Evolutionary conservation across 23 tunicate species (phyloP), one percentile per base, ranked within the genome.

Genomic region (Styela clava): DNA sequence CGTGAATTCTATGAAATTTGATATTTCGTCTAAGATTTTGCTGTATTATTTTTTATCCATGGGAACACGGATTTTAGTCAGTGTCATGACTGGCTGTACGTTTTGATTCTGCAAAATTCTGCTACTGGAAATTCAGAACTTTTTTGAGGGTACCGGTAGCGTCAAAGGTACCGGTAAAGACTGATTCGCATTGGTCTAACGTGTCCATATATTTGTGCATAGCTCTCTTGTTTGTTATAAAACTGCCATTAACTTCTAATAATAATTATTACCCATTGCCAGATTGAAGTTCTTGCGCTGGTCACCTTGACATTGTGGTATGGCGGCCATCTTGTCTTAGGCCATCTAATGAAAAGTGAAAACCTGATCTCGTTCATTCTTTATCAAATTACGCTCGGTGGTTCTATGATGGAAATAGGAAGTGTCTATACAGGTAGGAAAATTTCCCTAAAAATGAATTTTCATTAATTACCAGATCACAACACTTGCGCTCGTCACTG

Each of bases 381-480:
- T 24, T 84, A 84, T 36, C 87, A 84, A 34, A 32, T 74, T 34
- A 74, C 69, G 31, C 31, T 84, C 64, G 81, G 81, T 27, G 79
- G 72, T 71, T 61, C 78, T 64, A 35, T 80, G 23, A 35, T n/a
- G 26, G 22, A 24, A 19, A 84, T 84, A n/a, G 87, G 87, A 12
- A 29, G 81, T 16, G 87, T 84, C 9, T 89, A 89, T 35, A 89
- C 95, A 76, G 95, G 89, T 86, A 69, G 9, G 82, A 64, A 44
- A 44, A 5, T 12, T 12, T 44, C 9, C 56, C 12, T 5, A 44
- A 44, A 44, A 12, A 5, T 44, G n/a, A n/a, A 5, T 44, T 44
- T 44, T 44, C 12, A 44, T 5, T 44, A 44, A 44, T 68, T 69
- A 35, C 33, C 78, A 82, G 85, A 82, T 82, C n/a, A 34, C 62